phyloP scores from a whole-genome alignment of 2,113 vertebrate species.

The Columba livia region DNA sequence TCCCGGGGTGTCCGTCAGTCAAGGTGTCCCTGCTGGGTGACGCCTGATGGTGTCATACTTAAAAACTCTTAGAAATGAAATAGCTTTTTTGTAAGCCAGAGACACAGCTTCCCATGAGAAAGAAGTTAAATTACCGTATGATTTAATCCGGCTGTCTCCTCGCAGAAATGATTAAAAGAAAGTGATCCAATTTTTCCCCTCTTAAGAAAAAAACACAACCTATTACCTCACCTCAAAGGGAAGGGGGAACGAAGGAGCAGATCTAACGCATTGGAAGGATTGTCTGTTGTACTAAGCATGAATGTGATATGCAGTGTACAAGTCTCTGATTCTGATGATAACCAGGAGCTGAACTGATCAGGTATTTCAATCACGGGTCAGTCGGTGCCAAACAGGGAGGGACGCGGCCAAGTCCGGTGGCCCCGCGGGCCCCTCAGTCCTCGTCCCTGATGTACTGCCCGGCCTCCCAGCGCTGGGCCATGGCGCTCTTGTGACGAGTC shows the following conservation, averaged over 20 bases:
- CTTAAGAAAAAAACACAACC: neutral
- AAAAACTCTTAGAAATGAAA: neutral
- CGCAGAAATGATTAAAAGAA: neutral
- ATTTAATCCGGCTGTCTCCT: neutral
- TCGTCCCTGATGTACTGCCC: constrained; percentile 70
- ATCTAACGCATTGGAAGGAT: neutral
- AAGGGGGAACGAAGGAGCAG: neutral
- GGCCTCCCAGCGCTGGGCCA: constrained; percentile 85
- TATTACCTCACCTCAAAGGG: neutral
- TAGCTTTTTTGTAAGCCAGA: neutral
- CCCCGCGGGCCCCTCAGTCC: neutral
- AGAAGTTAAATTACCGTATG: neutral
- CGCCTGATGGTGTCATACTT: fast-evolving
- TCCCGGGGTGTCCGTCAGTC: fast-evolving
- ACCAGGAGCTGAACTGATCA: neutral
- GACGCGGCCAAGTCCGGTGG: fast-evolving
- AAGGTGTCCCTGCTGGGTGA: fast-evolving
- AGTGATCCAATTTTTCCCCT: neutral
- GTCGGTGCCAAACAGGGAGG: fast-evolving
- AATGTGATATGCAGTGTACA: neutral
- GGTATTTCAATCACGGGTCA: fast-evolving
- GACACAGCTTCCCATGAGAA: neutral
- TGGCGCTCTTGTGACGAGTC: constrained; percentile 76
- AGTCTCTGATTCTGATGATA: neutral
- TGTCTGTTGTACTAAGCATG: neutral